Base-by-base conservation (phyloP, 2,888 invertebrate species). In the Eurois occulta region DNA sequence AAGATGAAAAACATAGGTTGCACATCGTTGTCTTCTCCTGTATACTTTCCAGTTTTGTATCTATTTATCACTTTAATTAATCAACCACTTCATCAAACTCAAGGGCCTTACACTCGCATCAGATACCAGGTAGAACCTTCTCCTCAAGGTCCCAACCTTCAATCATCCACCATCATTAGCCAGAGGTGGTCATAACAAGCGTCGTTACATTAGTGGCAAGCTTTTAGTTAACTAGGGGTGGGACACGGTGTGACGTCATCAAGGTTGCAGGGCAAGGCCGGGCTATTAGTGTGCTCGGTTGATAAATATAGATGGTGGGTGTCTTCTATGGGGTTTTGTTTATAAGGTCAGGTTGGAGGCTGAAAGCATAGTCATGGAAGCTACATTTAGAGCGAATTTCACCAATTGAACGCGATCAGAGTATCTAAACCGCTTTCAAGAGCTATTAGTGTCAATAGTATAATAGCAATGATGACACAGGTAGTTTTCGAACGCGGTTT, bases 181-280 rank as follows among this genome's bases (percentile, higher is more conserved):
- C 64, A 55, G 69, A 75, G 84, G 75, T 76, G 79, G 69, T 75
- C 77, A 76, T 87, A 87, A 81, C 79, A 77, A 77, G 81, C 69
- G 73, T 73, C 75, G 72, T 87, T 84, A 81, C 84, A 84, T 86
- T 84, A 88, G 83, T 24, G 21, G 74, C 75, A 77, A 77, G 89
- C 89, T 89, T 89, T 89, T 87, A 89, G 86, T 84, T 88, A 88
- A 88, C 85, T 82, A 88, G 80, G 89, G 87, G 87, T 76, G 83
- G 73, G 71, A 77, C 75, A 65, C 32, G 62, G 58, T 21, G 74
- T 89, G 89, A 89, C 89, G 88, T 85, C 89, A 89, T 32, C 72
- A 75, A 84, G 88, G 85, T 80, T 78, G 68, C 48, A n/a, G 68
- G 32, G 65, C 86, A 88, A 81, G 89, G 89, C 72, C 78, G 46